Evolutionary conservation across 2,888 invertebrate genomes (phyloP).

Genomic region (Eledona agricola): DNA sequence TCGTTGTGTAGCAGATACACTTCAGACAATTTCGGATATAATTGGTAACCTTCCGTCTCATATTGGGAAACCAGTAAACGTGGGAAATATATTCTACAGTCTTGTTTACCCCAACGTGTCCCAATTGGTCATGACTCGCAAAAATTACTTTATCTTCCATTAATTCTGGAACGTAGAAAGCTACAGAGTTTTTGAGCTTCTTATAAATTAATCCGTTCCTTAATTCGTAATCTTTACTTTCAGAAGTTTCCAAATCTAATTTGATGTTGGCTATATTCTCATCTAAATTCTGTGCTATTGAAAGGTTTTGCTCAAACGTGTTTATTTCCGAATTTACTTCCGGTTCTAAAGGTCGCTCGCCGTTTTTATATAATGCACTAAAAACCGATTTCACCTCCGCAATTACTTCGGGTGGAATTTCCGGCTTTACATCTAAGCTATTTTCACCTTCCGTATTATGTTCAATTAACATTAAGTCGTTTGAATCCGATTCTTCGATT

Average conservation of each 20-base stretch:
- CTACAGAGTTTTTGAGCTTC: slow-evolving; percentile 28
- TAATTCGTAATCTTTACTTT: slow-evolving; percentile 38
- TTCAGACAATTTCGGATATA: slow-evolving; percentile 48
- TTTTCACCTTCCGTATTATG: no score
- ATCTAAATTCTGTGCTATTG: slow-evolving; percentile 29
- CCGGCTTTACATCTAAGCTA: no score
- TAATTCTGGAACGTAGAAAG: slow-evolving; percentile 42
- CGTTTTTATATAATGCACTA: no score
- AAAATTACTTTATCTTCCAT: slow-evolving; percentile 37
- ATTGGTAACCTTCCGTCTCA: background rate
- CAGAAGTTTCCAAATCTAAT: slow-evolving; percentile 36
- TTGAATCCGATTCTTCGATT: no score
- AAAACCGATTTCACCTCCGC: no score
- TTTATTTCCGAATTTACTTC: no score
- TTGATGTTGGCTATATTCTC: slow-evolving; percentile 39
- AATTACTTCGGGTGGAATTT: no score
- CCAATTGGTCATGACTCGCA: slow-evolving; percentile 27
- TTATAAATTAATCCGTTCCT: slow-evolving; percentile 43
- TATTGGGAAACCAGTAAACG: slow-evolving; percentile 1
- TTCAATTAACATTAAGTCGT: no score
- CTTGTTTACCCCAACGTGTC: slow-evolving; percentile 23
- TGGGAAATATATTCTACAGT: background rate
- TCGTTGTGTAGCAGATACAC: slow-evolving; percentile 39
- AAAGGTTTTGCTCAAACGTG: slow-evolving; percentile 35
- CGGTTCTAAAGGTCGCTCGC: no score